A percentile compares a stretch with the other conserved stretches of the same genome.
phyloP scores from a whole-genome alignment of 30 jellyfish, hydroid and myxozoan species.

The Aurelia sp. region DNA sequence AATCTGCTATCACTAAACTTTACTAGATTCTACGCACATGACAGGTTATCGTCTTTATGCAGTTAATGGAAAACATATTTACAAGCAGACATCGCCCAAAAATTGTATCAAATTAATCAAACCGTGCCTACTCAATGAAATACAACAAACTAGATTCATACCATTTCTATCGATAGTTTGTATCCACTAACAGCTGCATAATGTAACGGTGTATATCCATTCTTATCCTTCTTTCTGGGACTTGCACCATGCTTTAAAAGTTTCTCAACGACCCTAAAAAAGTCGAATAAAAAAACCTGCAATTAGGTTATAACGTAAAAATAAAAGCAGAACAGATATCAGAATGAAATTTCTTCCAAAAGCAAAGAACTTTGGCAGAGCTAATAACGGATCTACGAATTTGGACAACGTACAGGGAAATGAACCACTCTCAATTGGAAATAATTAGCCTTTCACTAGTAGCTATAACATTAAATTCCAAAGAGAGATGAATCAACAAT shows the following conservation, averaged over 20 bases:
- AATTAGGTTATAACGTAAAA: not conserved
- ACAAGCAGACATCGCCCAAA: no score
- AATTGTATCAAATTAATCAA: not conserved
- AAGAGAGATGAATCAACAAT: no score
- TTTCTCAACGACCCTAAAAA: constrained; percentile 74
- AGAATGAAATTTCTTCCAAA: not conserved
- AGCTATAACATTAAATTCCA: no score
- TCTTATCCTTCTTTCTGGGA: constrained; percentile 70
- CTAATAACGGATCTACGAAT: no score
- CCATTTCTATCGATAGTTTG: constrained; percentile 85
- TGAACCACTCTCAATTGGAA: no score
- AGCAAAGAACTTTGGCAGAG: no score
- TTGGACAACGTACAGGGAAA: no score
- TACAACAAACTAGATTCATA: constrained; percentile 8
- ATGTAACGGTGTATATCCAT: constrained; percentile 88
- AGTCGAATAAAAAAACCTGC: not conserved
- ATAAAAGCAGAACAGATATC: not conserved
- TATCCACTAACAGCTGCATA: constrained; percentile 94
- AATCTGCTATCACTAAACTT: no score
- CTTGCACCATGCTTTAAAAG: constrained; percentile 86
- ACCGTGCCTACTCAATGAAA: not conserved
- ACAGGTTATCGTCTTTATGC: not conserved
- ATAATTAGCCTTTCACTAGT: no score
- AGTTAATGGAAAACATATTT: constrained; percentile 1
- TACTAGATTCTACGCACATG: not conserved